Conservation (phyloP, 2,113 vertebrate genomes). For the Xiphias gladius region DNA sequence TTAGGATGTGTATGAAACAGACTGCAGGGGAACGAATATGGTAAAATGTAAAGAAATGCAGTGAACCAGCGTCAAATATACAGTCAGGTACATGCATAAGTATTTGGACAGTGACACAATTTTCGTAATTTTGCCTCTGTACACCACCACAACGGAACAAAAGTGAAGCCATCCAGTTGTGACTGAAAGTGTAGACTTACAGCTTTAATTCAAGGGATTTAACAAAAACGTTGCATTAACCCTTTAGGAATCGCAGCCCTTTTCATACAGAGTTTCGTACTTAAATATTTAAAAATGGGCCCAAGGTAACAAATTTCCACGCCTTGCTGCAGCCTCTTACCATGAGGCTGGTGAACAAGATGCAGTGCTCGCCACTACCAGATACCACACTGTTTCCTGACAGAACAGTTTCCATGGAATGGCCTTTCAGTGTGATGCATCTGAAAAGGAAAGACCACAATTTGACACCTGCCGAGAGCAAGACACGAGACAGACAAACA, state of each 20-base stretch:
- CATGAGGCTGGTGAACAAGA: no score
- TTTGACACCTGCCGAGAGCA: background rate
- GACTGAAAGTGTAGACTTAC: background rate
- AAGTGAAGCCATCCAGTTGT: no score
- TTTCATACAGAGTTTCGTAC: no score
- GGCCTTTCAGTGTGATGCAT: no score
- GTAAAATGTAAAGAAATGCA: background rate
- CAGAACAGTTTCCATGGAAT: background rate
- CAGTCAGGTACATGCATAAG: no score
- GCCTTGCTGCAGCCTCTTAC: background rate
- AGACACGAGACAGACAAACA: background rate
- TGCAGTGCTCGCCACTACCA: no score
- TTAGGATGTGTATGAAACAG: constrained; percentile 17
- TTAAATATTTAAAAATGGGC: background rate
- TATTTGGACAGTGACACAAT: no score
- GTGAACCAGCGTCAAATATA: background rate
- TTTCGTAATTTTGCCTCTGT: no score
- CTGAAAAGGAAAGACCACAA: background rate
- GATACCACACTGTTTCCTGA: background rate
- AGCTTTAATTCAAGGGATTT: no score
- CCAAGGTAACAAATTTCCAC: background rate
- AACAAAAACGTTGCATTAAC: no score
- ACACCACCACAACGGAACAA: no score
- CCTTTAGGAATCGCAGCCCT: no score
- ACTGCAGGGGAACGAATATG: background rate